Base-by-base conservation (phyloP, 2,888 invertebrate species). In the Chrysolina oricalcia region DNA sequence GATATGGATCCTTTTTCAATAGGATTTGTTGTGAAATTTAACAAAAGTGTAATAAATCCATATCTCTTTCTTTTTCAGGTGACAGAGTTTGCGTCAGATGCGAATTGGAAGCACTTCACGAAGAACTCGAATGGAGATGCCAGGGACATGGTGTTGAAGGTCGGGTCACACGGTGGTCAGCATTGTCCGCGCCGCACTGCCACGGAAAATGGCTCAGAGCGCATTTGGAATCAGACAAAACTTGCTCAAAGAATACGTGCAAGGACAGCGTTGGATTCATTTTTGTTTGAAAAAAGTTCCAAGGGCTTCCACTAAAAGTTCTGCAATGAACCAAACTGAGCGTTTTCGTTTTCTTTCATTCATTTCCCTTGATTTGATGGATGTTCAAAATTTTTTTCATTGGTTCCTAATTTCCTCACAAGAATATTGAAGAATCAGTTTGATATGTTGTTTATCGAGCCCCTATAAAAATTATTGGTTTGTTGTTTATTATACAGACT, bases 171-270 rank as follows among this genome's bases (percentile, higher is more conserved):
- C 91, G 96, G 73, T 97, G 95, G 94, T 94, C 94, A 83, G 95
- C 96, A 46, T 91, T 97, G 43, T 93, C 95, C 64, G 94, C 94
- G n/a, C 94, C 95, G 0, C 95, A 96, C 84, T 97, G 97, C 88
- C 95, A 95, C 85, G 97, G 97, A 50, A 95, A 96, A 87, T 97
- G 97, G 97, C 89, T 94, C 64, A 92, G 96, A 64, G 86, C 85
- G 13, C 83, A 85, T 72, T 82, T 84, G 13, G 84, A 86, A 78
- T 82, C 84, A 1, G 86, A 87, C 75, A 83, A 84, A 67, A 81
- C 84, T 35, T 89, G 88, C 81, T 78, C 84, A 17, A 85, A 84
- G 17, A 85, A 84, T 67, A 84, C 84, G 15, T 89, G 89, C 82
- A 84, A 86, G 70, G 75, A 78, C 48, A 86, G 85, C 35, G 78